A percentile compares a stretch with the other conserved stretches of the same genome.
Conservation (phyloP, 2,888 invertebrate genomes). For the Agonopterix heracliana region DNA sequence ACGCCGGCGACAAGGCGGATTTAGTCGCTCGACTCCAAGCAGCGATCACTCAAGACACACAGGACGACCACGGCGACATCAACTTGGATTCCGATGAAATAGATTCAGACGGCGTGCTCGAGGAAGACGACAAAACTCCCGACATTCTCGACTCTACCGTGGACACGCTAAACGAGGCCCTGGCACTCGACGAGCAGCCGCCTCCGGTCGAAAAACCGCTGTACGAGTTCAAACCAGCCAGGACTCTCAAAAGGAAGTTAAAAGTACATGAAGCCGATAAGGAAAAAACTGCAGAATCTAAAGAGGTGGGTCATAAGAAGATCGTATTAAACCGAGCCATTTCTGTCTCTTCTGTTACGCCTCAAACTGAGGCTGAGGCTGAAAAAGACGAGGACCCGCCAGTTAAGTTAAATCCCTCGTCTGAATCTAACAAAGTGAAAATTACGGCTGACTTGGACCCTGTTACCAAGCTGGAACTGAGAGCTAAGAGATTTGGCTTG, state of each 20-base stretch:
- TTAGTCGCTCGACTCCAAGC: conserved; percentile 14
- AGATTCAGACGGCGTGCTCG: conserved; percentile 70
- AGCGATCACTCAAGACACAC: conserved; percentile 29
- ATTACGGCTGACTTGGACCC: conserved; percentile 48
- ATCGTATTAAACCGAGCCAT: conserved; percentile 76
- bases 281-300: conserved; percentile 33
- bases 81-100: conserved; percentile 35
- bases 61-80: neutral
- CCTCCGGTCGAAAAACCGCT: neutral
- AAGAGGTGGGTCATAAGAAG: conserved; percentile 75
- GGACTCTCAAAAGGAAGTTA: conserved; percentile 52
- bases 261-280: conserved; percentile 30
- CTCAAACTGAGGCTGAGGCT: conserved; percentile 22
- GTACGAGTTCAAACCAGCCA: conserved; percentile 15
- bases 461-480: conserved; percentile 80
- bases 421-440: conserved; percentile 48
- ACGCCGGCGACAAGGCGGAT: conserved; percentile 88
- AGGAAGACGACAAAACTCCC: conserved; percentile 73
- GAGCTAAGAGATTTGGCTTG: conserved; percentile 88
- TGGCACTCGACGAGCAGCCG: conserved; percentile 34
- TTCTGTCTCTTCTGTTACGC: conserved; percentile 31
- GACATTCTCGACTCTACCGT: conserved; percentile 56
- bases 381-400: conserved; percentile 26
- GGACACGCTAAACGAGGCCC: conserved; percentile 57
- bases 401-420: conserved; percentile 19